Conservation (phyloP, 2,113 vertebrate genomes). For the Podarcis muralis region DNA sequence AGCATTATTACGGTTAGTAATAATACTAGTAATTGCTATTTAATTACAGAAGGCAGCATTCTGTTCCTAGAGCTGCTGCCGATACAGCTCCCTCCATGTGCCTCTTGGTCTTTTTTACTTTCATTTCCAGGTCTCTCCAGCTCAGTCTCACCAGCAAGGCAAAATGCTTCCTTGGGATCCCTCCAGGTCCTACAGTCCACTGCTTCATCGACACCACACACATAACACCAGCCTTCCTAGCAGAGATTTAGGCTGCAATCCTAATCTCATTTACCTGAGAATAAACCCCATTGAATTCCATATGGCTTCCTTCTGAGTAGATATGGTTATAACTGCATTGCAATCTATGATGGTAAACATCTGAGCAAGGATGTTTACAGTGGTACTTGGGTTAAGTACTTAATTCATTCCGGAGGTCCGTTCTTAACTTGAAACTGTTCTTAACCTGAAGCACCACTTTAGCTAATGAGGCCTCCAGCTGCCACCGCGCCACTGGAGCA, state of each 20-base stretch:
- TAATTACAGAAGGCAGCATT: constrained; percentile 81
- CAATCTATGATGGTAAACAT: neutral
- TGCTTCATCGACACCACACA: constrained; percentile 27
- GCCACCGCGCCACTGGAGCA: too few species aligned
- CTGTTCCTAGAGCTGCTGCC: constrained; percentile 76
- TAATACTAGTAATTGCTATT: constrained; percentile 83
- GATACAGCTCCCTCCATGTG: constrained; percentile 78
- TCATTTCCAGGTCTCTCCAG: constrained; percentile 77
- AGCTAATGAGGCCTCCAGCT: too few species aligned
- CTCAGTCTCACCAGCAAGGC: constrained; percentile 70
- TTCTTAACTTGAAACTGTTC: too few species aligned
- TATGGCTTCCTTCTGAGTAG: neutral
- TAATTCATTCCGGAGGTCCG: too few species aligned
- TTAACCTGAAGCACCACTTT: too few species aligned
- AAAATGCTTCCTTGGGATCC: constrained; percentile 72
- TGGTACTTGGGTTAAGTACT: too few species aligned
- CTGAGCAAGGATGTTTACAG: neutral
- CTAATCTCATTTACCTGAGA: too few species aligned
- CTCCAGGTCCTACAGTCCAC: constrained; percentile 78
- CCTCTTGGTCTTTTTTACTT: constrained; percentile 77
- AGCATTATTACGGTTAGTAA: constrained; percentile 82
- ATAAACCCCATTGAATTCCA: neutral
- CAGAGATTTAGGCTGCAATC: too few species aligned
- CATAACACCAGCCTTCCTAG: neutral
- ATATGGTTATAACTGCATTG: too few species aligned